Base-by-base conservation (phyloP, 2,113 vertebrate species). In the Catharus fuscescens region DNA sequence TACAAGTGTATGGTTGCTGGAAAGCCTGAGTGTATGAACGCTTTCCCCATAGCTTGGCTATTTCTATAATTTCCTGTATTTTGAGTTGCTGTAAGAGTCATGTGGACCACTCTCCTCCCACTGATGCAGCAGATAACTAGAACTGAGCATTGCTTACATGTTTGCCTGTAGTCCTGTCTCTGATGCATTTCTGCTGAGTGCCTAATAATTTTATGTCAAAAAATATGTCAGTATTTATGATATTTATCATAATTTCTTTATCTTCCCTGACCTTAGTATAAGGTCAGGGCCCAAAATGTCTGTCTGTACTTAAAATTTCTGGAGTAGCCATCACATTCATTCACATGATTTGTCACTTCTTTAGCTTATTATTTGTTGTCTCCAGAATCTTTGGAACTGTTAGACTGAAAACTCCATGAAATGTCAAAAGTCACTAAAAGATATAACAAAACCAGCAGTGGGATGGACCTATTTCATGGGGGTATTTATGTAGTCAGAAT, bases 1-100 rank as follows among this genome's bases (percentile, higher is more conserved):
- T 6, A 32, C 5, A 23, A 26, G 18, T 1, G 4, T 31, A 1
- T 23, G 36, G 13, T 40, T 57, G 45, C 42, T 45, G 1, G 25
- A 32, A 53, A 62, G 47, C 31, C 25, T 5, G 28, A 73, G 34
- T 25, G 9, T 4, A 1, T 12, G 15, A 64, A 8, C 0, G 0
- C 36, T 57, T 80, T 61, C 65, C 32, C 47, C 10, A 8, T 44
- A 48, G 36, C 67, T 57, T 69, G 40, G 31, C 48, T 85, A 3
- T 79, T 87, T 67, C 15, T 81, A 0, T 81, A 18, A 40, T 16
- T 91, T 87, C 65, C 81, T 91, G 53, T 0, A 5, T 78, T 65
- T 64, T 26, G 53, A 48, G 48, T 38, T 59, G 38, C 31, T 59
- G 2, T 57, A 23, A 56, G 80, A 78, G 80, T 90, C 90, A 65